Base-by-base conservation (phyloP, 2,888 invertebrate genomes). In the Leptothorax acervorum region DNA sequence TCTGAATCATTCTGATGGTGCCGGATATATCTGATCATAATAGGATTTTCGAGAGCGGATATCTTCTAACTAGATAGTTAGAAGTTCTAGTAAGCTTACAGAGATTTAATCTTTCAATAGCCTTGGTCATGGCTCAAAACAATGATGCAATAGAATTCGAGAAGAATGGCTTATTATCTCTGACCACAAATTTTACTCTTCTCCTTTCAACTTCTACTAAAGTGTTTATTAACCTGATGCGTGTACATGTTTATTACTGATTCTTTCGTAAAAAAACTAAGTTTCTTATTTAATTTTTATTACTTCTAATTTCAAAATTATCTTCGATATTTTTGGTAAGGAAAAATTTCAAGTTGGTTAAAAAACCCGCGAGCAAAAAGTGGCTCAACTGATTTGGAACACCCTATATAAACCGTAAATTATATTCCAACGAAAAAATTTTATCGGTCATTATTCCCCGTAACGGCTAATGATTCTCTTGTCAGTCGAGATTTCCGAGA, bases 401-500 rank as follows among this genome's bases (percentile, higher is more conserved):
- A 45, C 11, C 9, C 8, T 53, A 6, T 42, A 42, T 45, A 55
- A 45, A 42, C 8, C 28, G 18, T 28, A 66, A 42, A 18, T 55
- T 55, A 35, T 15, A 8, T 11, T 63, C 18, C 65, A 55, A 82
- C 74, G 45, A 65, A 85, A 82, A 83, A 85, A 87, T 86, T 71
- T 85, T 87, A 89, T 87, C 87, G 86, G 79, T 82, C 71, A 83
- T 89, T 89, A 89, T 87, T 85, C 79, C 68, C 31, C 48, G 45
- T 15, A 78, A 60, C 55, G 55, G 6, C 70, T 60, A 62, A 74
- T 68, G 70, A 74, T 75, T 84, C 76, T 53, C 73, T 81, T 81
- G 82, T 39, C 83, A 68, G 73, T 23, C 60, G 23, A 35, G 83
- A 83, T 87, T 88, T 88, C 88, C 84, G 11, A 87, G 88, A 88